Percentiles rank a stretch among this genome's conserved stretches.
Evolutionary conservation across 2,888 invertebrate genomes (phyloP).

Genomic region (Apodemia hepburni): DNA sequence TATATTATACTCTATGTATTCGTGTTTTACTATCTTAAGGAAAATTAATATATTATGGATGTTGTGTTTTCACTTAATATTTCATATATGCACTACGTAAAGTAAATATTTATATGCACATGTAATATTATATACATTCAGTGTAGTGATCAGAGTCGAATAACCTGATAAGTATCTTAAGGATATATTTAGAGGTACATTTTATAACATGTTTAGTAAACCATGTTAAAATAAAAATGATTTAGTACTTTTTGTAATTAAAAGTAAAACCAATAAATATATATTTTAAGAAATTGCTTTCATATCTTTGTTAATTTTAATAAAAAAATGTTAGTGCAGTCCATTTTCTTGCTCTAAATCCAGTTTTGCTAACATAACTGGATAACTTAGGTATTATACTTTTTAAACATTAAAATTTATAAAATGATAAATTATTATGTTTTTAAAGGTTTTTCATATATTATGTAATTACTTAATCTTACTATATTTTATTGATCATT

Average conservation of each 20-base stretch:
- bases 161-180: slow-evolving; percentile 53
- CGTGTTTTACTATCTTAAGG: slow-evolving; percentile 17
- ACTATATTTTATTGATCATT: no score
- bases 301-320: not conserved
- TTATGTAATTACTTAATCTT: no score
- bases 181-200: slow-evolving; percentile 16
- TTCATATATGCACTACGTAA: slow-evolving; percentile 18
- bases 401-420: no score
- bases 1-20: slow-evolving; percentile 23
- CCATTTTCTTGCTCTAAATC: not conserved
- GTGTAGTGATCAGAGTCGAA: slow-evolving; percentile 51
- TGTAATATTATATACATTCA: slow-evolving; percentile 16
- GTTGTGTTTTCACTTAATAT: slow-evolving; percentile 29
- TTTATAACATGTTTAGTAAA: slow-evolving; percentile 2
- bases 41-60: slow-evolving; percentile 22
- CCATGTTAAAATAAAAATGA: not conserved
- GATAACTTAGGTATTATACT: no score
- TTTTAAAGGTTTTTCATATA: no score
- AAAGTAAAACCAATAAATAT: not conserved
- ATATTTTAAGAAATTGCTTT: not conserved
- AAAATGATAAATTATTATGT: no score
- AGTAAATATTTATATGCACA: slow-evolving; percentile 23
- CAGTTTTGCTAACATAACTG: not conserved
- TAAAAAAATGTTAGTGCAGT: not conserved
- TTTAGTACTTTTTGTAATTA: not conserved